Conservation (phyloP, 1,140 invertebrate genomes). For the Drosophila pruinosa region DNA sequence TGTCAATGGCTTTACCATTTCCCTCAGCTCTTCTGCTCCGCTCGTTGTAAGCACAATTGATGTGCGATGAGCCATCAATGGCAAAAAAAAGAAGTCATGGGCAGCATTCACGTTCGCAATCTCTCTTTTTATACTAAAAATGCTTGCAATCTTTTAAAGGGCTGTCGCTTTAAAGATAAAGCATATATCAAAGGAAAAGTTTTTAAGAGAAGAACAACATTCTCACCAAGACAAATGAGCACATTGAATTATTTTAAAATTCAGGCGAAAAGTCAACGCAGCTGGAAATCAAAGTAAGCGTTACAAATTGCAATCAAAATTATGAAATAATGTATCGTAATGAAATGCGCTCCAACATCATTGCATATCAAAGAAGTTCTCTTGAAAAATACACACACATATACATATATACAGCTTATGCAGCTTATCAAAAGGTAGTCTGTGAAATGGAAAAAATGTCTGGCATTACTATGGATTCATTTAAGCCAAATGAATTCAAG, state of each 20-base stretch:
- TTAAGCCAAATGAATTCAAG: constrained; percentile 20
- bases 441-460: not conserved
- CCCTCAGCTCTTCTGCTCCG: not conserved
- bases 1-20: not conserved
- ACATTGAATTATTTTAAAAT: not conserved
- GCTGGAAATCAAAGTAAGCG: not conserved
- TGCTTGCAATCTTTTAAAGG: no score
- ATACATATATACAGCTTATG: not conserved
- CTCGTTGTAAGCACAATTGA: constrained; percentile 5
- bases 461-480: constrained; percentile 4
- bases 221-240: no score
- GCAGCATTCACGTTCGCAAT: constrained; percentile 1
- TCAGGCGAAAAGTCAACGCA: not conserved
- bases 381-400: not conserved
- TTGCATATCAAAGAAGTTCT: constrained; percentile 6
- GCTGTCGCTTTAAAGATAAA: not conserved
- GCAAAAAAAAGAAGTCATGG: constrained; percentile 10
- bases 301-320: constrained; percentile 15
- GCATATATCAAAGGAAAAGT: not conserved
- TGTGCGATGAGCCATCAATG: constrained; percentile 10
- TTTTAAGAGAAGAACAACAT: not conserved
- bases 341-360: not conserved
- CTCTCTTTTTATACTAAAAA: no score
- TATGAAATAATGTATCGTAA: not conserved
- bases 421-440: not conserved